A percentile compares a stretch with the other conserved stretches of the same genome.
Conservation (phyloP, 1,140 invertebrate species). For the Drosophila lowei region DNA sequence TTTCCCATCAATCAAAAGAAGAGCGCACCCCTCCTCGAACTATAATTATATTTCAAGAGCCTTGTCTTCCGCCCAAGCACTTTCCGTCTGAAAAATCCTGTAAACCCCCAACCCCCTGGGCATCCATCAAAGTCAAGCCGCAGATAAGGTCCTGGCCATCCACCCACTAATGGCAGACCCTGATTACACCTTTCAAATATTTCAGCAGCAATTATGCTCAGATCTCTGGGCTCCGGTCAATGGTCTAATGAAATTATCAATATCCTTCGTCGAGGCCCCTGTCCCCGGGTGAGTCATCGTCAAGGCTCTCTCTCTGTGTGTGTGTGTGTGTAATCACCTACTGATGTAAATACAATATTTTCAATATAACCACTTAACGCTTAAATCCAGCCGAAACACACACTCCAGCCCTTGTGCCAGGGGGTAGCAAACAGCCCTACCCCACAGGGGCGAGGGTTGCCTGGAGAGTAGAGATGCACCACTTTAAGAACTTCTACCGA, state of each 20-base stretch:
- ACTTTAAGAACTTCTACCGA: no score
- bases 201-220: constrained; percentile 69
- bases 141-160: constrained; percentile 29
- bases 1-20: constrained; percentile 35
- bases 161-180: constrained; percentile 39
- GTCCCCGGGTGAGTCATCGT: constrained; percentile 67
- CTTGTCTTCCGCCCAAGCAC: constrained; percentile 44
- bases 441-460: constrained; percentile 32
- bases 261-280: constrained; percentile 39
- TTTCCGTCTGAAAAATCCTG: constrained; percentile 21
- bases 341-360: constrained; percentile 82
- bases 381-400: constrained; percentile 70
- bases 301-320: constrained; percentile 21
- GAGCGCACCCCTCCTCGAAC: constrained; percentile 22
- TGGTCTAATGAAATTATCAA: constrained; percentile 82
- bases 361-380: constrained; percentile 82
- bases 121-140: constrained; percentile 63
- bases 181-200: constrained; percentile 64
- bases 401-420: constrained; percentile 32
- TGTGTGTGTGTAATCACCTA: constrained; percentile 68
- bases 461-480: background rate
- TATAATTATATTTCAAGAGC: constrained; percentile 44
- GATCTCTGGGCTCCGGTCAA: constrained; percentile 55
- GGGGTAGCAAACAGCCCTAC: constrained; percentile 47
- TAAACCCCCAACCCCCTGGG: constrained; percentile 20